phyloP scores from a whole-genome alignment of 2,888 invertebrate species.

The Lagria hirta region DNA sequence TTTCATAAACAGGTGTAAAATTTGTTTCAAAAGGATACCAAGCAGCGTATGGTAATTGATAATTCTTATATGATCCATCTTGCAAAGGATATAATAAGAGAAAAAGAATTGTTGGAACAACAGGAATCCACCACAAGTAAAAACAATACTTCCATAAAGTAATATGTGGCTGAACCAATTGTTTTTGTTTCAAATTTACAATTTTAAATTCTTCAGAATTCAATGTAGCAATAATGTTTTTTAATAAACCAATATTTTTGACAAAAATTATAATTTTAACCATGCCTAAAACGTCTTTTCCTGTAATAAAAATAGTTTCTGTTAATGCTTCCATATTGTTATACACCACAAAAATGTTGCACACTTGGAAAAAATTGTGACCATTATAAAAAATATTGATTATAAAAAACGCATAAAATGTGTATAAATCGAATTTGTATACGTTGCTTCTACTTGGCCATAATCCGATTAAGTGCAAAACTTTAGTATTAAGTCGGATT shows the following conservation, averaged over 20 bases:
- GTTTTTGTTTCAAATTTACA: constrained; percentile 11
- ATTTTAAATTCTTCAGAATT: constrained; percentile 26
- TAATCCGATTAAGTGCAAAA: not conserved
- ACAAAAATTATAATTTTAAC: constrained; percentile 7
- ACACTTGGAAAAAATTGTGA: constrained; percentile 6
- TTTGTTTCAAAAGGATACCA: constrained; percentile 32
- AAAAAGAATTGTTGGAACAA: constrained; percentile 4
- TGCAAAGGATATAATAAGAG: constrained; percentile 24
- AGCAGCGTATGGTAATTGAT: constrained; percentile 16
- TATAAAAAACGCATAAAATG: constrained; percentile 6
- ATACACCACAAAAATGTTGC: constrained; percentile 5
- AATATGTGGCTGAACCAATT: constrained; percentile 15
- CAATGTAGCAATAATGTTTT: constrained; percentile 9
- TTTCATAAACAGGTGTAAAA: constrained; percentile 16
- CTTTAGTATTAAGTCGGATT: too few relatives aligned
- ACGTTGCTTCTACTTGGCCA: not conserved
- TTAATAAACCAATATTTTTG: constrained; percentile 1
- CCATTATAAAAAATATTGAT: too few relatives aligned
- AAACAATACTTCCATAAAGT: constrained; percentile 17
- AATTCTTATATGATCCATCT: constrained; percentile 8
- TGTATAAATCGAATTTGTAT: too few relatives aligned
- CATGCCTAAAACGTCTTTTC: constrained; percentile 3
- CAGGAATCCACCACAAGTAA: constrained; percentile 9
- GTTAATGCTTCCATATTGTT: constrained; percentile 6
- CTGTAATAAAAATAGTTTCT: constrained; percentile 5